These are phyloP conservation scores for Phoxinus phoxinus DNA, from an alignment of 2,113 vertebrate species.

Conservation along the genomic window DNA sequence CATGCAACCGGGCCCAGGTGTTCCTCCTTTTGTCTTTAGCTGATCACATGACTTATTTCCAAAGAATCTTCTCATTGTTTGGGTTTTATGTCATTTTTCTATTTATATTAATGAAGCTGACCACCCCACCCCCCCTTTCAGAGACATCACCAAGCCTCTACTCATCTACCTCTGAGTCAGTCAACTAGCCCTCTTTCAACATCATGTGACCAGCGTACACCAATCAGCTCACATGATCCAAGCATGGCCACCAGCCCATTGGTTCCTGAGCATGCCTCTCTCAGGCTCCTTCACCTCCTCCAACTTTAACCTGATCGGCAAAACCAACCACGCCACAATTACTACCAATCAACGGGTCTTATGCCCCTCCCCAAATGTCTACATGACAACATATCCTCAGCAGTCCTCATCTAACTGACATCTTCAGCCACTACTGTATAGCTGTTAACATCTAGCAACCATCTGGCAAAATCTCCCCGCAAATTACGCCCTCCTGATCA, in stretches of 20 bases:
- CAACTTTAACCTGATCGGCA: slow-evolving; percentile 98
- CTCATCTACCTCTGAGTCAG: slow-evolving; percentile 99
- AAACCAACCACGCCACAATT: slow-evolving; percentile 90
- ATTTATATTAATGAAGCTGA: slow-evolving; percentile 99
- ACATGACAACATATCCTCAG: slow-evolving; percentile 96
- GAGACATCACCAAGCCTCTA: slow-evolving; percentile 99
- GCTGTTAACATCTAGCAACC: slow-evolving; percentile 95
- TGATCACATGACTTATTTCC: slow-evolving; percentile 7
- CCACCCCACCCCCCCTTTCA: slow-evolving; percentile 93
- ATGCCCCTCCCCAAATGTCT: slow-evolving; percentile 92
- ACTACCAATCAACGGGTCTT: slow-evolving; percentile 91
- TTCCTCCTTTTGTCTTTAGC: no score
- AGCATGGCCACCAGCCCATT: slow-evolving; percentile 97
- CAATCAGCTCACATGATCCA: slow-evolving; percentile 99
- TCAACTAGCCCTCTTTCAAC: slow-evolving; percentile 99
- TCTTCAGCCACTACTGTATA: slow-evolving; percentile 81
- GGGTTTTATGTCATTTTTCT: slow-evolving; percentile 82
- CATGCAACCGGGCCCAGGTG: no score
- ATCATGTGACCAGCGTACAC: slow-evolving; percentile 99
- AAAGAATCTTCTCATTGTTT: slow-evolving; percentile 81
- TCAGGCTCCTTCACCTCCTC: slow-evolving; percentile 91
- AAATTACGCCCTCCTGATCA: slow-evolving; percentile 99
- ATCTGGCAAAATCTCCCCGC: slow-evolving; percentile 99
- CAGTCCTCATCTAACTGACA: slow-evolving; percentile 98
- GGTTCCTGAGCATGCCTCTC: slow-evolving; percentile 99